Base-by-base conservation (phyloP, 2,888 invertebrate genomes). In the Drosophila longiperda region DNA sequence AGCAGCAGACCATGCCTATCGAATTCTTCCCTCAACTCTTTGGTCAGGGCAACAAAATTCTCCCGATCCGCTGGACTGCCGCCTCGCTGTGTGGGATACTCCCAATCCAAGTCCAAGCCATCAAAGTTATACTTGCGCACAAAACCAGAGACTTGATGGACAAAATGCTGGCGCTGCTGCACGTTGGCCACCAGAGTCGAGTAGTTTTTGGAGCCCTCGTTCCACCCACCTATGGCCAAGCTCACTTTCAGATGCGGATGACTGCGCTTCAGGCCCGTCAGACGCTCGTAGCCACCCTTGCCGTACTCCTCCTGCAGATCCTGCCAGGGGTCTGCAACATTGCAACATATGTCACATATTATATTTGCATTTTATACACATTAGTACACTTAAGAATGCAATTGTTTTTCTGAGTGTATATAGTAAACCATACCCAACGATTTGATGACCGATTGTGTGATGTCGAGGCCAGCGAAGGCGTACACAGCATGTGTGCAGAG, bases 201-300 rank as follows among this genome's bases (percentile, higher is more conserved):
- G 57, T 93, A 93, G 78, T 93, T 93, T 63, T 86, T 90, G 1
- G 97, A 97, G 0, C 97, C 98, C 91, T 98, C 97, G 91, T 97
- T 98, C 98, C 98, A 98, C 0, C 98, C 98, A 0, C 98, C 98
- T 45, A 98, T 96, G 0, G 97, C 98, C 15, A 98, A 92, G 3
- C 96, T 95, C 6, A 96, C 95, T 90, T 94, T 96, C 52, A 98
- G 91, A 83, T 96, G 96, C 0, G 97, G 96, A 92, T 96, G 95
- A 15, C 94, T 94, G 54, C 94, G 92, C 82, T 96, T 96, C 0
- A 97, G 90, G 0, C 93, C 93, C 0, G 96, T 96, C 65, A 97
- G 93, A 20, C 95, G 95, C 75, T 95, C 95, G 92, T 95, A 97
- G 15, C 95, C 95, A 33, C 95, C 95, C 93, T 95, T 95, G 34